Evolutionary conservation across 37 sponge, comb jelly and placozoan genomes (phyloP), one percentile per base, ranked within the genome.

Genomic region (Ephydatia muelleri): DNA sequence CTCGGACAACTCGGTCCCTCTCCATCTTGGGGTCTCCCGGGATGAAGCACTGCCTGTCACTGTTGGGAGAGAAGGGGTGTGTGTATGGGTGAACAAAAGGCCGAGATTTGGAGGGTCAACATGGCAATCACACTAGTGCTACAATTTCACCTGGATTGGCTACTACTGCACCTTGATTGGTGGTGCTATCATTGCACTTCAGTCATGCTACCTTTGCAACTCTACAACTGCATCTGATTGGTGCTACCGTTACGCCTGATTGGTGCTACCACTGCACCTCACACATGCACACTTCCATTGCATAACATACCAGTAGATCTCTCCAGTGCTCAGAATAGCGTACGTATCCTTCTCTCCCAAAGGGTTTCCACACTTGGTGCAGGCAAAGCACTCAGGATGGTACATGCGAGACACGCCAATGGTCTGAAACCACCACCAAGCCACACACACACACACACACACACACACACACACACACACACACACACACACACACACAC

Each of bases 371-470:
- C 94, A 93, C 27, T 14, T 11, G 30, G 65, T 72, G 43, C 94
- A 93, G 2, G 81, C 39, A 68, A 93, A 93, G 78, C 94, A 93
- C 81, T 93, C 94, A 0, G 94, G 94, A 48, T 93, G 94, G 73
- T 84, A 93, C 85, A 84, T 86, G 12, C 78, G 38, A 12, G 70
- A 40, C 70, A 86, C 79, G 26, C 94, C 94, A 35, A 88, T 88
- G 0, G 91, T 86, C 94, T 93, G 79, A n/a, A 57, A 11, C 14
- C 16, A 57, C 8, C 4, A 8, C 4, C 47, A 57, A 57, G 16
- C 19, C 30, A 14, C 43, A 2, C 31, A 4, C 57, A 21, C 72
- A 12, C 28, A 27, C 3, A 4, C 57, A 21, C 72, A 12, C 28
- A 27, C 3, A 4, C 57, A 21, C 72, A 12, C 28, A 27, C 3